Base-by-base conservation (phyloP, 2,888 invertebrate species). In the Polyploca ridens region DNA sequence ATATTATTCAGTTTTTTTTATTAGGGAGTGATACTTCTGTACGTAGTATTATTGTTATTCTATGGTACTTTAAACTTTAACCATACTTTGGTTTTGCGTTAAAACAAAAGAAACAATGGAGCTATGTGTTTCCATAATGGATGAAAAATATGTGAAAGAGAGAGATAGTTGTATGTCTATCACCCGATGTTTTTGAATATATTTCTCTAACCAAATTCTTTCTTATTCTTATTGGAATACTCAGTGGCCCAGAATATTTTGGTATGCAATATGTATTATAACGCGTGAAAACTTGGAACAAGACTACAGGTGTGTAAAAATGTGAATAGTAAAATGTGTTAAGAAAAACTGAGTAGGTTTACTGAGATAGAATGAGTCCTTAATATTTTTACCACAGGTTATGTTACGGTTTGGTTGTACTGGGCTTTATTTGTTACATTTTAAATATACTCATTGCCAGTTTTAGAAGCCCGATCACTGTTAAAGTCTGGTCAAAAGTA, bases 241-340 rank as follows among this genome's bases (percentile, higher is more conserved):
- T 63, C 44, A 63, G 57, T 19, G 38, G 61, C 44, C 27, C 61
- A 44, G 27, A 19, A 61, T 61, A 61, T 14, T 35, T 27, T 27
- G 41, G 44, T 41, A 27, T 41, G 38, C 61, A 61, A 61, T 61
- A 61, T 44, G 41, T 44, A 60, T 14, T 60, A 61, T 38, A 44
- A 54, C 19, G 19, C 54, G 19, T 54, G 54, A 10, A 49, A 54
- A 60, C 19, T 46, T 33, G 57, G 62, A 62, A 63, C 44, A 14
- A 27, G 63, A 44, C 13, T 38, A 58, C 1, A 58, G 6, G 58
- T 44, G 57, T 67, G 67, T 65, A 65, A 62, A 63, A 64, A 64
- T 62, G 38, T 65, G 63, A 62, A 68, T 58, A 64, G 33, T 58
- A 16, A 19, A 54, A 54, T 54, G 54, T 54, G 10, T 54, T 54